Conservation (phyloP, 1,140 invertebrate genomes). For the Drosophila lini region DNA sequence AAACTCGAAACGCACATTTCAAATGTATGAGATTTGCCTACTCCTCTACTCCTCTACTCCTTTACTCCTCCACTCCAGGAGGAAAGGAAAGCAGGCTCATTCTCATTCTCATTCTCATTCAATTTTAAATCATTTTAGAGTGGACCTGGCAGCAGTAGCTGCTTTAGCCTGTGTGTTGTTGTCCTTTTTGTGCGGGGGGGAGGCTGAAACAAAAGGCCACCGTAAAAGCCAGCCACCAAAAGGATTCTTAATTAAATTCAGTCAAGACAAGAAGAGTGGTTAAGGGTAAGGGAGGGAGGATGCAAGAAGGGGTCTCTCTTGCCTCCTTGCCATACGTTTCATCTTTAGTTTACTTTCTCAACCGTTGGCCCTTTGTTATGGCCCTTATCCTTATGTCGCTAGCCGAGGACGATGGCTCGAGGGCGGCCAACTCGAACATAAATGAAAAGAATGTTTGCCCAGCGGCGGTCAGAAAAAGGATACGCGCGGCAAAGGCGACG, state of each 20-base stretch:
- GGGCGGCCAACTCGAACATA: conserved; percentile 53
- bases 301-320: background rate
- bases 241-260: conserved; percentile 81
- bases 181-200: conserved; percentile 62
- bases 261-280: conserved; percentile 60
- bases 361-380: conserved; percentile 63
- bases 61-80: background rate
- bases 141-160: conserved; percentile 25
- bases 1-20: conserved; percentile 49
- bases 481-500: conserved; percentile 32
- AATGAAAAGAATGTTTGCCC: conserved; percentile 71
- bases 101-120: conserved; percentile 16
- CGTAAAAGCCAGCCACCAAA: conserved; percentile 59
- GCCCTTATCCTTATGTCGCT: conserved; percentile 64
- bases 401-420: conserved; percentile 32
- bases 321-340: conserved; percentile 40
- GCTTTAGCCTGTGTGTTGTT: conserved; percentile 29
- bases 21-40: conserved; percentile 42
- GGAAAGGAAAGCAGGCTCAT: conserved; percentile 3
- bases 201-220: conserved; percentile 54
- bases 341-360: conserved; percentile 51
- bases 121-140: conserved; percentile 54
- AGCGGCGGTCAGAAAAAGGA: conserved; percentile 71
- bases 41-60: background rate
- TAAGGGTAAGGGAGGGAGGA: conserved; percentile 21